phyloP scores from a whole-genome alignment of 2,888 invertebrate species.

The Ganaspis brasiliensis region DNA sequence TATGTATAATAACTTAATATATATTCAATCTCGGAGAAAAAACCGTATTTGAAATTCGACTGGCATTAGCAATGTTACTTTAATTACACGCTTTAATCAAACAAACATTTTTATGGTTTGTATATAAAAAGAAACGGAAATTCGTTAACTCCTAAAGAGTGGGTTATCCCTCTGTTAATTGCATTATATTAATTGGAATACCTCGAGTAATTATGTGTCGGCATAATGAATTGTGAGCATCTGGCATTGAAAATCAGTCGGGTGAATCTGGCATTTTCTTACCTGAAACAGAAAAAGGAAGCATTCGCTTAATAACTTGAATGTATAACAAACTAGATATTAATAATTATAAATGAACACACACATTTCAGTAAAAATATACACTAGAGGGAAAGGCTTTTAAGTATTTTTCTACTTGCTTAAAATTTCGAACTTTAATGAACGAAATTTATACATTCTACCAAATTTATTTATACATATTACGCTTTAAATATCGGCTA shows the following conservation, averaged over 20 bases:
- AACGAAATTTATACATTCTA: no score
- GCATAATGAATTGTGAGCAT: constrained; percentile 34
- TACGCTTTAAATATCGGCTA: no score
- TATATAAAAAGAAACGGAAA: constrained; percentile 29
- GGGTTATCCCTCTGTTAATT: constrained; percentile 10
- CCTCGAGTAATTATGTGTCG: constrained; percentile 33
- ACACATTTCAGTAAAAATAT: no score
- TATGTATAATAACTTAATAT: no score
- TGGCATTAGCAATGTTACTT: not conserved
- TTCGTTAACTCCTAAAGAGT: constrained; percentile 19
- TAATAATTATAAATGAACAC: no score
- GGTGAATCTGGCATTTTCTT: constrained; percentile 7
- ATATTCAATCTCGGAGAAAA: no score
- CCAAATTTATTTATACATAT: no score
- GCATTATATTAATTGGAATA: constrained; percentile 20
- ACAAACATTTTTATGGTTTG: not conserved
- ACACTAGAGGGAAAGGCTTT: no score
- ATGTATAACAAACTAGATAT: not conserved
- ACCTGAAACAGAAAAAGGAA: constrained; percentile 32
- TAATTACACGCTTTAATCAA: constrained; percentile 5
- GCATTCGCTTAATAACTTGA: not conserved
- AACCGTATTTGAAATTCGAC: no score
- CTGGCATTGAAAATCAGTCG: constrained; percentile 32
- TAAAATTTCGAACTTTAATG: no score
- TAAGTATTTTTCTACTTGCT: no score